A percentile compares a stretch with the other conserved stretches of the same genome.
These are phyloP conservation scores for Diplogasteroides magnus DNA, from an alignment of 1,140 invertebrate species.

Conservation along the genomic window DNA sequence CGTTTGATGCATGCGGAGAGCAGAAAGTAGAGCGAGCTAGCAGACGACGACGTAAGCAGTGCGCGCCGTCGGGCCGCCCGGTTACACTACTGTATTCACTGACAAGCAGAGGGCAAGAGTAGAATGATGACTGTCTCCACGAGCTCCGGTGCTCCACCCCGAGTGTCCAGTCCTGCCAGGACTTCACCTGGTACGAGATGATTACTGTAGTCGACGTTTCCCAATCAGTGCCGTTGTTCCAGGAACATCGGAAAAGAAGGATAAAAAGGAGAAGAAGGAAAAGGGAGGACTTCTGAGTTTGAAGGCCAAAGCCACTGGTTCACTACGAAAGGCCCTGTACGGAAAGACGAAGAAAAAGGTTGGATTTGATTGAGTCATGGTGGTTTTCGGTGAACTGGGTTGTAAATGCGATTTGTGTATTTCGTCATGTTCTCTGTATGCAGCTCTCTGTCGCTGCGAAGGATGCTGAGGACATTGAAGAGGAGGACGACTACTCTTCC, in stretches of 20 bases:
- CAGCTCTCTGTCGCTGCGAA: too few relatives aligned
- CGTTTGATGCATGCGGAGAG: too few relatives aligned
- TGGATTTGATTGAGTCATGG: neutral
- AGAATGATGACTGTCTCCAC: neutral
- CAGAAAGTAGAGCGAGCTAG: too few relatives aligned
- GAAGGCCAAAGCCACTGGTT: neutral
- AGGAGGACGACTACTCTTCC: slow-evolving; percentile 5
- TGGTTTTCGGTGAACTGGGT: too few relatives aligned
- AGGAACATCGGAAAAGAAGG: neutral
- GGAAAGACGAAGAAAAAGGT: neutral
- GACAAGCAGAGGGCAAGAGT: too few relatives aligned
- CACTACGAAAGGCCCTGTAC: neutral
- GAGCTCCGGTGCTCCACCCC: neutral
- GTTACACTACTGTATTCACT: too few relatives aligned
- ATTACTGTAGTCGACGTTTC: too few relatives aligned
- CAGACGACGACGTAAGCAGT: too few relatives aligned
- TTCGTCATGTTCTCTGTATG: too few relatives aligned
- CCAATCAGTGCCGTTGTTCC: neutral
- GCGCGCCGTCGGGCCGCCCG: too few relatives aligned
- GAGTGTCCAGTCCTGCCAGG: neutral
- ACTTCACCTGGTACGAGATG: neutral
- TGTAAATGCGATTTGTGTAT: too few relatives aligned
- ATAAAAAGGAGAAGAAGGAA: neutral
- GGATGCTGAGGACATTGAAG: neutral
- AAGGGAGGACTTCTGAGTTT: neutral